A percentile compares a stretch with the other conserved stretches of the same genome.
Conservation (phyloP, 2,888 invertebrate species). For the Colostygia pectinataria region DNA sequence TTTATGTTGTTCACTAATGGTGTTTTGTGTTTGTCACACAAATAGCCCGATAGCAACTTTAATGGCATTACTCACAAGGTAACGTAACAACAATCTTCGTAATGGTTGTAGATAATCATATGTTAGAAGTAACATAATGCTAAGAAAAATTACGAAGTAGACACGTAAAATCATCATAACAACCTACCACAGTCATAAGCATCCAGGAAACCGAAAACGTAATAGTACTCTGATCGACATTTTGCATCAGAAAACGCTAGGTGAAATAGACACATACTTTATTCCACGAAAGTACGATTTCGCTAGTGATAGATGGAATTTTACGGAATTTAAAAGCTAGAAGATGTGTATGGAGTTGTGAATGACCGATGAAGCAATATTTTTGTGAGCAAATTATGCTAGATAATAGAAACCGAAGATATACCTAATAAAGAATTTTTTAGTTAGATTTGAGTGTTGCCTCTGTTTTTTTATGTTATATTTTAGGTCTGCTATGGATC, state of each 20-base stretch:
- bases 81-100: conserved; percentile 78
- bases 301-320: too few species aligned
- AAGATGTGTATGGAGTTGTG: too few species aligned
- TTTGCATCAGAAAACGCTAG: neutral
- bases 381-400: too few species aligned
- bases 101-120: conserved; percentile 58
- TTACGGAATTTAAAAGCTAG: too few species aligned
- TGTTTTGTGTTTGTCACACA: conserved; percentile 86
- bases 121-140: conserved; percentile 32
- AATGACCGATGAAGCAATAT: too few species aligned
- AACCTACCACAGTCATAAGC: too few species aligned
- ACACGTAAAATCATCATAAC: too few species aligned
- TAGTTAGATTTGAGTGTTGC: neutral
- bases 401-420: too few species aligned
- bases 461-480: neutral
- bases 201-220: neutral
- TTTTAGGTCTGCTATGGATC: conserved; percentile 38
- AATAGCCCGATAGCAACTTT: conserved; percentile 97
- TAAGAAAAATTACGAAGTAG: conserved; percentile 11
- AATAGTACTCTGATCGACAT: neutral
- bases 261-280: neutral
- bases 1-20: conserved; percentile 73
- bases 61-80: conserved; percentile 97
- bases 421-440: neutral
- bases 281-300: neutral